These are phyloP conservation scores for Pteronura brasiliensis DNA, from an alignment of 2,113 vertebrate species.

Conservation along the genomic window DNA sequence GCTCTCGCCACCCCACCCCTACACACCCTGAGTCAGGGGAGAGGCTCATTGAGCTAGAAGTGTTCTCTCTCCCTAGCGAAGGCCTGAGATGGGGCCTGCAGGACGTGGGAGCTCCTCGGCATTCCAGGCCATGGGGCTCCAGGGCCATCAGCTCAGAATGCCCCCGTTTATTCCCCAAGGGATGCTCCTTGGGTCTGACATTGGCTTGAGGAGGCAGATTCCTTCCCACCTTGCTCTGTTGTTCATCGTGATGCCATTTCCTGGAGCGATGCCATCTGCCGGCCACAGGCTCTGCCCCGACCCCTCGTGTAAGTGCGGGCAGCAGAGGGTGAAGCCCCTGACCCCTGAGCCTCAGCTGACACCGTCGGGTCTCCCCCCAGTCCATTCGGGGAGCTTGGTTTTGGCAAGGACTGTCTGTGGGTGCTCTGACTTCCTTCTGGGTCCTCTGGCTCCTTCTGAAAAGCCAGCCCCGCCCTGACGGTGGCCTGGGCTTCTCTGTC, in stretches of 20 bases:
- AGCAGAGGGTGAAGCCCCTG: neutral
- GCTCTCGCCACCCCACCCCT: fast-evolving
- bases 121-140: fast-evolving
- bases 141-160: neutral
- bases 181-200: neutral
- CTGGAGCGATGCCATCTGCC: neutral
- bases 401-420: neutral
- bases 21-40: neutral
- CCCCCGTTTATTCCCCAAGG: fast-evolving
- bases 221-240: neutral
- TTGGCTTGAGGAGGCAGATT: neutral
- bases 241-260: fast-evolving
- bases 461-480: neutral
- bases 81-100: neutral
- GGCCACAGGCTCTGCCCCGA: neutral
- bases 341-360: neutral
- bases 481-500: neutral
- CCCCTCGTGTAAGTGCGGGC: fast-evolving
- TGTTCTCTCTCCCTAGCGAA: fast-evolving
- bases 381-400: neutral
- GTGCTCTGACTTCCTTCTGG: neutral
- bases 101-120: neutral
- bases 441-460: neutral
- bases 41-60: neutral
- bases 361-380: neutral